Percentiles rank a stretch among this genome's conserved stretches.
Evolutionary conservation across 1,140 invertebrate genomes (phyloP).

Genomic region (Lepidurus couesii): DNA sequence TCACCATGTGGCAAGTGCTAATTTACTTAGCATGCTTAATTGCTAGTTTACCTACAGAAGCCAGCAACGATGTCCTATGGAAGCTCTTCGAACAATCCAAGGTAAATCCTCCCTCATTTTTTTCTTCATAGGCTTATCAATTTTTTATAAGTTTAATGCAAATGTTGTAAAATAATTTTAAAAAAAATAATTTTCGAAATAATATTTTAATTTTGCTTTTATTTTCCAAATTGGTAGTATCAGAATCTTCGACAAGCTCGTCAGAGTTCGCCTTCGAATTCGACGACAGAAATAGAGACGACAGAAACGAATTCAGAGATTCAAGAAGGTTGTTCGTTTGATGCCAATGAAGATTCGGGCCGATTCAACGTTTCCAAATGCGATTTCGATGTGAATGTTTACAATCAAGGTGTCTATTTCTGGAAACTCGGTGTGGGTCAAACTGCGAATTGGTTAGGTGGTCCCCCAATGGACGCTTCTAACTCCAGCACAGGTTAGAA

Average conservation of each 20-base stretch:
- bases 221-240: not conserved
- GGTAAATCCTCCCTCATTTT: not conserved
- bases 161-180: too few relatives aligned
- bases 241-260: not conserved
- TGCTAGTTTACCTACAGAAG: not conserved
- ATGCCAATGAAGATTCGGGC: not conserved
- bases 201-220: not conserved
- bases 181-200: not conserved
- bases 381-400: not conserved
- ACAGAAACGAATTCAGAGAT: not conserved
- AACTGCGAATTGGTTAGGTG: not conserved
- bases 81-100: not conserved
- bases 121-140: too few relatives aligned
- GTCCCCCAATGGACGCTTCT: not conserved
- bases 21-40: not conserved
- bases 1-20: not conserved
- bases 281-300: not conserved
- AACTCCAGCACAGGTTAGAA: not conserved
- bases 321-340: not conserved
- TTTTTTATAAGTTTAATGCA: too few relatives aligned
- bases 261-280: not conserved
- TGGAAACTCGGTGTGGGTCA: constrained; percentile 11
- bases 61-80: not conserved
- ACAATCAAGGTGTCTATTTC: constrained; percentile 13
- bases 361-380: not conserved